Conservation (phyloP, 2,113 vertebrate species). For the Melanerpes formicivorus region DNA sequence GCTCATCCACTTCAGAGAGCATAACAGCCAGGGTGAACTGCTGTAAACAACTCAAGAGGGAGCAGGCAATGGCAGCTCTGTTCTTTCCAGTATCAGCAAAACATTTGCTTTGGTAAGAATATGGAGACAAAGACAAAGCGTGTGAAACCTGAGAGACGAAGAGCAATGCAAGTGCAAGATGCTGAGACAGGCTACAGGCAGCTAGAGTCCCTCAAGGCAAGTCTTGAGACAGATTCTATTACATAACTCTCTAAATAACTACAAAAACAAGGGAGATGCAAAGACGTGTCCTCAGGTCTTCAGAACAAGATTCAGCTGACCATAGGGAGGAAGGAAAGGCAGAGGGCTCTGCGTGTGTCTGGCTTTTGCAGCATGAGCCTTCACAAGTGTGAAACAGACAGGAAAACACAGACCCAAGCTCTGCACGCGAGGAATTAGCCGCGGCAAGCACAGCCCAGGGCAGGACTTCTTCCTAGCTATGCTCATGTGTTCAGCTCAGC, state of each 20-base stretch:
- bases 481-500: fast-evolving
- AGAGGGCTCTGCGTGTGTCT: background rate
- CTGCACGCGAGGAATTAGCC: background rate
- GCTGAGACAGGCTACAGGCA: background rate
- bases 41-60: background rate
- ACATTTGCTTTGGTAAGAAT: background rate
- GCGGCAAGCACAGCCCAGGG: background rate
- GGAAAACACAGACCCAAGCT: background rate
- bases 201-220: background rate
- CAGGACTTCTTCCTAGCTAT: background rate
- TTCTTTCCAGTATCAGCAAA: fast-evolving
- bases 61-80: background rate
- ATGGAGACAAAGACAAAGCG: background rate
- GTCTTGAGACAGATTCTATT: background rate
- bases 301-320: background rate
- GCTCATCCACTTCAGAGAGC: background rate
- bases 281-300: background rate
- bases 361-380: background rate
- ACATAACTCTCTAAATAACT: background rate
- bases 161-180: background rate
- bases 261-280: background rate
- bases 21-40: background rate
- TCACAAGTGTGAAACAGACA: fast-evolving
- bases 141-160: fast-evolving
- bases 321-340: background rate